Evolutionary conservation across 1,140 invertebrate genomes (phyloP).

Genomic region (Dendrolimus kikuchii): DNA sequence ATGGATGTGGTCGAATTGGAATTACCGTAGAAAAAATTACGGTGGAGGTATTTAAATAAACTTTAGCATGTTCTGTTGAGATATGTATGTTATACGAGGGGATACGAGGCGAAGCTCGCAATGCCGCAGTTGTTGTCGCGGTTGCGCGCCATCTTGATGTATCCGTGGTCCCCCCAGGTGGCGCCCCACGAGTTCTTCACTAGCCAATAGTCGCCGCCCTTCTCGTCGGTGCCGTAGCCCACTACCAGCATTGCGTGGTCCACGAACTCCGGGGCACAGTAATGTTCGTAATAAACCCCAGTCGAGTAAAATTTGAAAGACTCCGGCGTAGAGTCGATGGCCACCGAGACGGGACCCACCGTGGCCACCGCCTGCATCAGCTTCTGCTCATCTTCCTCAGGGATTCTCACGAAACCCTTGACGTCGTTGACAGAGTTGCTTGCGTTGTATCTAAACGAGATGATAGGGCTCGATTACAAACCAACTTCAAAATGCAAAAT

Average conservation of each 20-base stretch:
- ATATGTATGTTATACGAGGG: constrained; percentile 77
- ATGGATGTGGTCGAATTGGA: no score
- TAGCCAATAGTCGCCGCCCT: constrained; percentile 75
- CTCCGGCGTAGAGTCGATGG: constrained; percentile 92
- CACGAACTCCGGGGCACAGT: constrained; percentile 80
- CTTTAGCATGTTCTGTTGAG: no score
- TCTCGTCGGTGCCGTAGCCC: constrained; percentile 77
- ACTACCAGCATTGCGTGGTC: constrained; percentile 89
- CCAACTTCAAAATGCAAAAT: no score
- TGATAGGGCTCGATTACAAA: no score
- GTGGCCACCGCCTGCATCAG: constrained; percentile 88
- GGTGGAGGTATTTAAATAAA: no score
- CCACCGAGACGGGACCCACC: constrained; percentile 88
- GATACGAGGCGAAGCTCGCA: constrained; percentile 87
- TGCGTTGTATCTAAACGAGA: constrained; percentile 75
- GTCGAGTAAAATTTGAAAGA: constrained; percentile 78
- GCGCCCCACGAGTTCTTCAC: constrained; percentile 85
- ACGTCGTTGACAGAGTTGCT: constrained; percentile 85
- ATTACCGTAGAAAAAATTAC: no score
- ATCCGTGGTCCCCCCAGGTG: constrained; percentile 89
- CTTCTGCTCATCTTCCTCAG: constrained; percentile 83
- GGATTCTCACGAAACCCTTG: constrained; percentile 87
- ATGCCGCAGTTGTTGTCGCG: constrained; percentile 92
- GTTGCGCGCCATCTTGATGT: constrained; percentile 93
- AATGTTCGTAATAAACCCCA: constrained; percentile 76